These are phyloP conservation scores for Chrysodeixis includens DNA, from an alignment of 2,888 invertebrate species.

Conservation along the genomic window DNA sequence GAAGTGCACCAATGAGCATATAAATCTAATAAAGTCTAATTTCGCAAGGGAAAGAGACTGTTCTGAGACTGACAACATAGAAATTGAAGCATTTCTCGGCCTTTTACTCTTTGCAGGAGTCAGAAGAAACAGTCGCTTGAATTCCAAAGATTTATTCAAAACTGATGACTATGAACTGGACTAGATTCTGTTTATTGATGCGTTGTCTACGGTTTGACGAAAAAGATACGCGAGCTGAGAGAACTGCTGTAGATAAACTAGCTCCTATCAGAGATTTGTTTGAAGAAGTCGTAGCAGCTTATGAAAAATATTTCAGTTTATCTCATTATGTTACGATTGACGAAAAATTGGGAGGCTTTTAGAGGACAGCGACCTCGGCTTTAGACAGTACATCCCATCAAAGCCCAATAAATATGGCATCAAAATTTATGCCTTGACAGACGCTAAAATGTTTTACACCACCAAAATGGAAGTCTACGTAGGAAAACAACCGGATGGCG, in stretches of 20 bases:
- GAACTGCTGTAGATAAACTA: slow-evolving; percentile 12
- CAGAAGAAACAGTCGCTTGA: slow-evolving; percentile 20
- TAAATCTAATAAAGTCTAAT: background rate
- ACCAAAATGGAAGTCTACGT: slow-evolving; percentile 23
- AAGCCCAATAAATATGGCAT: slow-evolving; percentile 51
- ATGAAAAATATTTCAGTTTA: slow-evolving; percentile 9
- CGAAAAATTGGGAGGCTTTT: slow-evolving; percentile 10
- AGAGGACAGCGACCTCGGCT: slow-evolving; percentile 4
- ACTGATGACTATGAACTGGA: slow-evolving; percentile 16
- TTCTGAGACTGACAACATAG: slow-evolving; percentile 1
- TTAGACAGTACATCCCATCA: slow-evolving; percentile 13
- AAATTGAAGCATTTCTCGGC: slow-evolving; percentile 33
- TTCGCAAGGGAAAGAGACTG: slow-evolving; percentile 11
- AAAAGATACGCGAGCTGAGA: slow-evolving; percentile 5
- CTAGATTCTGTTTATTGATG: slow-evolving; percentile 15
- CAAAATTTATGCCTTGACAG: slow-evolving; percentile 44
- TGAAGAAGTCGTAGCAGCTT: slow-evolving; percentile 6
- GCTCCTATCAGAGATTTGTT: slow-evolving; percentile 17
- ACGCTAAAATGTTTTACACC: slow-evolving; percentile 45
- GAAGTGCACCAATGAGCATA: slow-evolving; percentile 9
- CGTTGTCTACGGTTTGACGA: slow-evolving; percentile 17
- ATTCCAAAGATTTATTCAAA: slow-evolving; percentile 15
- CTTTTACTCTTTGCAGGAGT: slow-evolving; percentile 42
- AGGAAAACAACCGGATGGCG: slow-evolving; percentile 17
- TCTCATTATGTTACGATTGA: slow-evolving; percentile 21